Base-by-base conservation (phyloP, 2,797 vertebrate genomes). In the Arrhamphus sclerolepis region DNA sequence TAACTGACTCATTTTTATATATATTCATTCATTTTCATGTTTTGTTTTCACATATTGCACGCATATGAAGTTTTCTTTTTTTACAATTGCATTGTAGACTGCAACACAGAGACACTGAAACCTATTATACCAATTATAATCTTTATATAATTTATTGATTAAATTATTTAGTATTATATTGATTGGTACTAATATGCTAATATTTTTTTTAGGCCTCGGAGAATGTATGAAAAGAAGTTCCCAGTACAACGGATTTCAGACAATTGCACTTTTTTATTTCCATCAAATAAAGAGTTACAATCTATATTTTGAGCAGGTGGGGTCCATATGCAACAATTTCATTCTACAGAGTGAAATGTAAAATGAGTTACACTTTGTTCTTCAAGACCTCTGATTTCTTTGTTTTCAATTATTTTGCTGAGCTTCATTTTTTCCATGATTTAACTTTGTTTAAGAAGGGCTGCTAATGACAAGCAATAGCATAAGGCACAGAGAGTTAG, bases 231-330 rank as follows among this genome's bases (percentile, higher is more conserved):
- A 46, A 28, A 48, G 16, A 22, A 16, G 8, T 44, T 20, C 6
- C 7, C 46, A 70, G 14, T 43, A 73, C 52, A 24, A 68, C 22
- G 31, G 31, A 38, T 78, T 69, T 53, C 34, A 61, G 14, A 63
- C 18, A 57, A 6, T 38, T 75, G 41, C 11, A 29, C 9, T 62
- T 69, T n/a, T 83, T 84, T 80, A 82, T 80, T 83, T 65, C 14
- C 21, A 54, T 74, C 21, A 55, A 62, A 63, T 42, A 66, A 54
- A 5, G 18, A 50, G 60, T 68, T 49, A 68, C 44, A 63, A n/a
- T 67, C 2, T 38, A 29, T 38, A 7, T 66, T 49, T 3, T 65
- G 29, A 9, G 21, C 18, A 72, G 16, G 46, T 19, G 1, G 40
- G 16, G 13, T 56, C 48, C 7, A 65, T 22, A 56, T 47, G 38